Percentiles rank a stretch among this genome's conserved stretches.
phyloP scores from a whole-genome alignment of 2,888 invertebrate genomes.

The Pandemis cinnamomeana region DNA sequence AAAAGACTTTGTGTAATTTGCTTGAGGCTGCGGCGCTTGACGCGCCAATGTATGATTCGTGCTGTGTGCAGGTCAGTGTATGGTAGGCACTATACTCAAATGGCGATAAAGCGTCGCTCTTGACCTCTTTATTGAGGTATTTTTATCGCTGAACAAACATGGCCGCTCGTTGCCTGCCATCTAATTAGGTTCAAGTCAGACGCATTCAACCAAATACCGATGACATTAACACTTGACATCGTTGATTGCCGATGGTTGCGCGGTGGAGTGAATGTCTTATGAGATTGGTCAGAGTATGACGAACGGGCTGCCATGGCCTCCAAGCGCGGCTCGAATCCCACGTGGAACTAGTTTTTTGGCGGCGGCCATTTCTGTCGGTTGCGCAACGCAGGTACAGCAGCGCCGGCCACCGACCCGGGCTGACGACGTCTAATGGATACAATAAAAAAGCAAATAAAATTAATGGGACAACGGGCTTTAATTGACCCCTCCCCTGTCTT shows the following conservation, averaged over 20 bases:
- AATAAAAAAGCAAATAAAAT: constrained; percentile 76
- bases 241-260: constrained; percentile 11
- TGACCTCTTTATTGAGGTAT: constrained; percentile 70
- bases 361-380: constrained; percentile 72
- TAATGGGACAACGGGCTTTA: constrained; percentile 63
- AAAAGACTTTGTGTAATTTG: constrained; percentile 18
- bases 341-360: constrained; percentile 80
- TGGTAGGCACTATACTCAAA: constrained; percentile 54
- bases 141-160: constrained; percentile 63
- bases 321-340: constrained; percentile 60
- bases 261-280: constrained; percentile 28
- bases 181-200: constrained; percentile 35
- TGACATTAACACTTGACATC: constrained; percentile 36
- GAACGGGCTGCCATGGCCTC: constrained; percentile 44
- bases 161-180: constrained; percentile 48
- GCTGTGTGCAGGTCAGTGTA: constrained; percentile 63
- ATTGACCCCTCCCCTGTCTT: constrained; percentile 49
- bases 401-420: constrained; percentile 71
- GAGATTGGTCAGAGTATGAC: constrained; percentile 39
- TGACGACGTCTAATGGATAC: constrained; percentile 62
- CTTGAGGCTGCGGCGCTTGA: not conserved
- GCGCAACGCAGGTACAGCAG: constrained; percentile 69
- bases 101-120: constrained; percentile 61
- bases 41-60: constrained; percentile 33
- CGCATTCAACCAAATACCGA: constrained; percentile 44